Evolutionary conservation across 1,140 invertebrate species (phyloP).

Genomic region (Plutomurus gul): DNA sequence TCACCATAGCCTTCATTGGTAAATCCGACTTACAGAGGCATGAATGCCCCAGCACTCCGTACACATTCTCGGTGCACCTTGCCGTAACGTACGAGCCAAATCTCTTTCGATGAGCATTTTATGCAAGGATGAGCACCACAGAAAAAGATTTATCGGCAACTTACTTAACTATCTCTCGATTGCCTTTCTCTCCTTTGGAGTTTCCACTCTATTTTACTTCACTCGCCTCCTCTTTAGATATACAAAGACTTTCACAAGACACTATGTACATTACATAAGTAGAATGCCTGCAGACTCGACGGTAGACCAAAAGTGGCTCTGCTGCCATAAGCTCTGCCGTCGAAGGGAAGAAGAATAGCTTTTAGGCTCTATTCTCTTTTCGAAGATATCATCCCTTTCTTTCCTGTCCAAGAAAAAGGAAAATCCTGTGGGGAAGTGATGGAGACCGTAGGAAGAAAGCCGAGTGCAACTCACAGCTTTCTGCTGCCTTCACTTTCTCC

Average conservation of each 20-base stretch:
- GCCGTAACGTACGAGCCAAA: constrained; percentile 21
- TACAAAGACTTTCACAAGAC: neutral
- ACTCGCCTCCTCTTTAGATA: constrained; percentile 14
- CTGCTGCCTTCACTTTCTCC: neutral
- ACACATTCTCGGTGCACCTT: neutral
- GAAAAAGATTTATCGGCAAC: constrained; percentile 40
- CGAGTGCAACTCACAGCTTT: neutral
- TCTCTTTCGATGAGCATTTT: constrained; percentile 37
- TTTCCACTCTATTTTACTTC: constrained; percentile 26
- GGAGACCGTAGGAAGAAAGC: neutral
- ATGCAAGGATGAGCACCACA: constrained; percentile 32
- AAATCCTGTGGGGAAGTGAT: constrained; percentile 22
- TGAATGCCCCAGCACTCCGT: neutral
- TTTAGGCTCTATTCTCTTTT: neutral
- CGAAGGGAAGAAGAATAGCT: constrained; percentile 24
- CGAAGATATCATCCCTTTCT: constrained; percentile 18
- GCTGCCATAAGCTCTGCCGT: neutral
- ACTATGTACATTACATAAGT: neutral
- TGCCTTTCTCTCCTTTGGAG: constrained; percentile 13
- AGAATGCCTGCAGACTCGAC: too few species aligned
- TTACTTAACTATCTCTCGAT: constrained; percentile 44
- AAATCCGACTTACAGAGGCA: constrained; percentile 1
- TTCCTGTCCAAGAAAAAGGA: constrained; percentile 28
- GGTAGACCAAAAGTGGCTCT: neutral
- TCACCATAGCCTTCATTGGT: constrained; percentile 23